Base-by-base conservation (phyloP, 2,888 invertebrate genomes). In the Griposia aprilina region DNA sequence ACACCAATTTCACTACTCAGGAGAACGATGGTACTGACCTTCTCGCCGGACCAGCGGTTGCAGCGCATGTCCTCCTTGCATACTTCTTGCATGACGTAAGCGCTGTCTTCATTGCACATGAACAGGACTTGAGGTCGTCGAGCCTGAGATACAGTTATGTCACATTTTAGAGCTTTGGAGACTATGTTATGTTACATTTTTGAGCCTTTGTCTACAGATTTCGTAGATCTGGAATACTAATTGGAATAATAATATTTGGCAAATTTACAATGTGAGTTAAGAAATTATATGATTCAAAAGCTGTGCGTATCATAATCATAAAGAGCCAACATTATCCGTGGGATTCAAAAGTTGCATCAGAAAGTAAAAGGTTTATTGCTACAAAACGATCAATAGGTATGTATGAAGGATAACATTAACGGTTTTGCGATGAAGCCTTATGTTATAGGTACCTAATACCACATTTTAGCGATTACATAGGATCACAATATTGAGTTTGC, bases 41-140 rank as follows among this genome's bases (percentile, higher is more conserved):
- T 97, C 87, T 97, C 96, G 76, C 97, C 95, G 15, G 97, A 95
- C 98, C 98, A 98, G 71, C 97, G 97, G 90, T 98, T 97, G 91
- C 98, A 98, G 6, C 97, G 97, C 91, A 97, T 97, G 79, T 97
- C 97, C 86, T 97, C 97, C 41, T 97, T 97, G 93, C 98, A 98
- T 68, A 98, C 97, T 92, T 98, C 98, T 93, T 98, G 98, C 91
- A 98, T 97, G 68, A 98, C 97, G 69, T 97, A 97, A 1, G 98
- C 98, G 55, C 98, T 98, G 76, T 97, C 95, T 52, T 96, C 96
- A 90, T 98, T 97, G 93, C 98, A 98, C 90, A 97, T 97, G 90
- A 98, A 98, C 89, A 97, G 97, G 6, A 98, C 97, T 62, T 97
- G 95, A 6, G 98, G 98, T 80, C 97, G 96, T 57, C 97, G 95